Evolutionary conservation across 2,113 vertebrate species (phyloP).

Genomic region (Xiphophorus hellerii): DNA sequence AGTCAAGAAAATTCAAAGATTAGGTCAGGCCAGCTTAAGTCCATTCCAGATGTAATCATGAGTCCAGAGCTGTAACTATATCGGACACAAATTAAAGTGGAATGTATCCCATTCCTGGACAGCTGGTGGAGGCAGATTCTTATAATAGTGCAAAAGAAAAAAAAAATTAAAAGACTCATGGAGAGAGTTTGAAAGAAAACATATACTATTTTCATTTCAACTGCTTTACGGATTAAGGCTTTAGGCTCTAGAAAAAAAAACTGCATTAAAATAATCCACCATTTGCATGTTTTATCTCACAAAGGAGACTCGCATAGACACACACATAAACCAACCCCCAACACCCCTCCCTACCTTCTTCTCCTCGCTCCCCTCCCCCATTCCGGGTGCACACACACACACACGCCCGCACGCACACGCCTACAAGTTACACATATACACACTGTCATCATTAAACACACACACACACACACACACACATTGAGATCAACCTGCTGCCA

Average conservation of each 20-base stretch:
- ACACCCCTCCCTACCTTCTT: conserved; percentile 38
- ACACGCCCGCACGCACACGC: conserved; percentile 35
- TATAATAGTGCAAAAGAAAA: conserved; percentile 45
- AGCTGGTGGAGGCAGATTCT: conserved; percentile 73
- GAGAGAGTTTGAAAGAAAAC: conserved; percentile 69
- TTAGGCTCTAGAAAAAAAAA: conserved; percentile 64
- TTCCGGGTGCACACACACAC: conserved; percentile 45
- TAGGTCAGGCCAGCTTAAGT: conserved; percentile 27
- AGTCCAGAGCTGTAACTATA: conserved; percentile 64
- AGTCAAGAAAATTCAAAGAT: conserved; percentile 19
- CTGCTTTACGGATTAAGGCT: conserved; percentile 78
- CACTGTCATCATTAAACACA: conserved; percentile 68
- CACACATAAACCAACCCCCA: conserved; percentile 65
- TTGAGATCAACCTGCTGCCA: conserved; percentile 77
- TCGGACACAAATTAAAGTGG: conserved; percentile 62
- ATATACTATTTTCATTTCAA: conserved; percentile 78
- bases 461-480: conserved; percentile 58
- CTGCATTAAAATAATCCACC: conserved; percentile 82
- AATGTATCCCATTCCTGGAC: conserved; percentile 73
- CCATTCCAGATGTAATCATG: conserved; percentile 52
- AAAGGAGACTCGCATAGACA: conserved; percentile 70
- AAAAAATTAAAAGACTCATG: conserved; percentile 26
- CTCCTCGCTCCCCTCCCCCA: conserved; percentile 63
- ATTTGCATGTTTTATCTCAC: conserved; percentile 82
- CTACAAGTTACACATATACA: conserved; percentile 53